A percentile compares a stretch with the other conserved stretches of the same genome.
Evolutionary conservation across 2,888 invertebrate genomes (phyloP).

Genomic region (Coleophora deauratella): DNA sequence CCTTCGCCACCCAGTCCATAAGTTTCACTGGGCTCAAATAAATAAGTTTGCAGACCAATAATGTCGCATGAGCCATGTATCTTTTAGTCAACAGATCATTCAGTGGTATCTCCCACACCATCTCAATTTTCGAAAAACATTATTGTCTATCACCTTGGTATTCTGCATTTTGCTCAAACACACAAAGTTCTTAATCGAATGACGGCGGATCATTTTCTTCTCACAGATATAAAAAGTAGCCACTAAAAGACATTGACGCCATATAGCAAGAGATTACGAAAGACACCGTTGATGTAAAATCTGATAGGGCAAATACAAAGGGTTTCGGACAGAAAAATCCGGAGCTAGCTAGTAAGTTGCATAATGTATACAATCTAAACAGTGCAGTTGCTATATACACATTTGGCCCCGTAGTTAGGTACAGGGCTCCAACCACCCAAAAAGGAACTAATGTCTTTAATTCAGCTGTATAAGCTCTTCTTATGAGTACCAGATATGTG

Average conservation of each 20-base stretch:
- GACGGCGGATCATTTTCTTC: background rate
- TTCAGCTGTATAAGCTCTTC: background rate
- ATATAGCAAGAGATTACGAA: background rate
- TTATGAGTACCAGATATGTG: background rate
- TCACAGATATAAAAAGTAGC: background rate
- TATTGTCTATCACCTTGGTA: background rate
- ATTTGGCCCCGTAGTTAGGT: background rate
- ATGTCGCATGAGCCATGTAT: constrained; percentile 41
- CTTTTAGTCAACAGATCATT: constrained; percentile 33
- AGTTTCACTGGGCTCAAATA: constrained; percentile 37
- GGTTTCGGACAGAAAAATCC: background rate
- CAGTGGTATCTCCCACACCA: constrained; percentile 28
- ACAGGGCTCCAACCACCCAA: background rate
- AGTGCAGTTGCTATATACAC: too few relatives aligned
- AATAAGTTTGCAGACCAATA: constrained; percentile 37
- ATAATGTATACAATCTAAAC: too few relatives aligned
- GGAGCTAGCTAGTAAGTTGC: background rate
- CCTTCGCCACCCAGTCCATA: constrained; percentile 39
- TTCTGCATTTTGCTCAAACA: background rate
- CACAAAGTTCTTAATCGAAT: background rate
- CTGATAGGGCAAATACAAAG: background rate
- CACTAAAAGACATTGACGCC: background rate
- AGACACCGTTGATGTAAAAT: background rate
- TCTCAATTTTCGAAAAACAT: constrained; percentile 2
- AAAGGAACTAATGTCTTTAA: background rate